Base-by-base conservation (phyloP, 2,113 vertebrate species). In the Caranx ignobilis region DNA sequence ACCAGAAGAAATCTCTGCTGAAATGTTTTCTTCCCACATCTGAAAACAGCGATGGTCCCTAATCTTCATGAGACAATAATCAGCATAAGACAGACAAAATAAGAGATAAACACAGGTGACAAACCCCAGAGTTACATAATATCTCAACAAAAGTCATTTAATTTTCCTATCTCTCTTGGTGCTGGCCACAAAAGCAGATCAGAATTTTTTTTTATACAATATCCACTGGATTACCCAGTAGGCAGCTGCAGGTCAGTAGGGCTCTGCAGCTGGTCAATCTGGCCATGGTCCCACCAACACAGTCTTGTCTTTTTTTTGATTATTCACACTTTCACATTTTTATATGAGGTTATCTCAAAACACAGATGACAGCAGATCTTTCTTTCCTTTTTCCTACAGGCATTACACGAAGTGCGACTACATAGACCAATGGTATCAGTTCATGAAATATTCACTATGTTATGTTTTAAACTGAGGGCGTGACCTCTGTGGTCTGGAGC, bases 1-100 rank as follows among this genome's bases (percentile, higher is more conserved):
- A 21, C 18, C 63, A 78, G 43, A 75, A 76, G 66, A 81, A 45
- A 75, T 87, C 66, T 79, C 37, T 68, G 26, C 73, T 83, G 68
- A 82, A 80, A 85, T 4, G 13, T 48, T 35, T 60, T 18, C 4
- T 50, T 50, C 10, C 21, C 1, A 52, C 6, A 54, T 21, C 21
- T 54, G 7, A 54, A 21, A n/a, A 21, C 19, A 10, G 5, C 1
- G 3, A 7, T 50, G 48, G 6, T 50, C 50, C 19, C 19, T 10
- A 52, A 52, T 7, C 50, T 50, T 50, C 16, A 18, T 50, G 48
- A 50, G 18, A 50, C 8, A 3, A 50, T n/a, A 19, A 9, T 2
- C 18, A 50, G 48, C 5, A 50, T 19, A 50, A 19, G 18, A 50
- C 19, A 50, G 45, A 47, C 15, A 47, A 12, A 47, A 47, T 47